Conservation (phyloP, 2,797 vertebrate species). For the Premnoplex brunnescens region DNA sequence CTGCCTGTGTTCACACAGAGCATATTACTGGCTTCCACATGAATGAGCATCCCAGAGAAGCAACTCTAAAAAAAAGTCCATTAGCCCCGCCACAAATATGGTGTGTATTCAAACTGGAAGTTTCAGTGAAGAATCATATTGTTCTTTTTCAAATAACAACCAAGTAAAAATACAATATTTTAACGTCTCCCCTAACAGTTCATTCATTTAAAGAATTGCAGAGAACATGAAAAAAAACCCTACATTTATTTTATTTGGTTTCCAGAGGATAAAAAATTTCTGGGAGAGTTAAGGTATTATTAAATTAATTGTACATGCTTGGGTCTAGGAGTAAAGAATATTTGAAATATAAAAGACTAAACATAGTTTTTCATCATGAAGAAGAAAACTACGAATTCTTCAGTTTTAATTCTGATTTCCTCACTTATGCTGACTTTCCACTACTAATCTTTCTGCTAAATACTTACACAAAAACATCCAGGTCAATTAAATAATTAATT, state of each 20-base stretch:
- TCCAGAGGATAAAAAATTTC: background rate
- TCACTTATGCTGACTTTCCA: background rate
- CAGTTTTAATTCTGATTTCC: conserved; percentile 24
- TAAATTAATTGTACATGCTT: background rate
- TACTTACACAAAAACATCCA: conserved; percentile 12
- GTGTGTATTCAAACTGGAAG: background rate
- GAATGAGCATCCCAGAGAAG: background rate
- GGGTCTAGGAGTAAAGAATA: background rate
- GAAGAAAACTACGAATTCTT: background rate
- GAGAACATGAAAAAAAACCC: background rate
- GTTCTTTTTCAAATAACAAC: background rate
- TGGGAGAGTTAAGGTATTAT: background rate
- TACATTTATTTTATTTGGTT: background rate
- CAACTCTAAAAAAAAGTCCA: background rate
- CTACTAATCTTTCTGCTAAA: conserved; percentile 22
- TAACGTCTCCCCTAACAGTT: background rate
- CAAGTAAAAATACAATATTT: background rate
- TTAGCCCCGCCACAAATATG: background rate
- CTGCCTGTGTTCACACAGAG: background rate
- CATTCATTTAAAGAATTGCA: background rate
- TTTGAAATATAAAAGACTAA: background rate
- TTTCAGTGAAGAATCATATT: background rate
- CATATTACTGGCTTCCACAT: background rate
- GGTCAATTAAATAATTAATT: conserved; percentile 37
- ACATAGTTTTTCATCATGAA: background rate